Evolutionary conservation across 2,888 invertebrate species (phyloP).

Genomic region (Napeogenes sylphis): DNA sequence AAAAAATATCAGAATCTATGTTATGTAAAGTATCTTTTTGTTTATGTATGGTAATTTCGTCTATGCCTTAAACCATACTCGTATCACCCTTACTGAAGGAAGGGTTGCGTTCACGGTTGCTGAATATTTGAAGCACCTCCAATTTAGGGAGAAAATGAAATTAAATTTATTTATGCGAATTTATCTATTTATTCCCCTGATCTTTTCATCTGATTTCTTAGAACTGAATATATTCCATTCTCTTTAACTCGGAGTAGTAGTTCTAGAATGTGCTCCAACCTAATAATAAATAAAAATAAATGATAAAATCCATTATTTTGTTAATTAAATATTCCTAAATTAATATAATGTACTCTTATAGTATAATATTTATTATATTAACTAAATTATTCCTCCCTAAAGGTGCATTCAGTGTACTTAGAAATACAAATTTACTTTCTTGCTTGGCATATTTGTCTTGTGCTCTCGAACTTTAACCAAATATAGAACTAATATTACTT

Average conservation of each 20-base stretch:
- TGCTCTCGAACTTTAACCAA: conserved; percentile 60
- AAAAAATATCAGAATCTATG: too few relatives aligned
- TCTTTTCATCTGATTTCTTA: conserved; percentile 35
- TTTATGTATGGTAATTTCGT: conserved; percentile 13
- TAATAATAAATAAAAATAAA: too few relatives aligned
- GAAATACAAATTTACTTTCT: conserved; percentile 69
- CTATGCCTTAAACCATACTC: conserved; percentile 41
- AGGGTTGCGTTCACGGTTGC: conserved; percentile 75
- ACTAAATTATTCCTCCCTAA: conserved; percentile 49
- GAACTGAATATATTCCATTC: not conserved
- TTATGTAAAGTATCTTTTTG: too few relatives aligned
- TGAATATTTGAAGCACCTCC: conserved; percentile 75
- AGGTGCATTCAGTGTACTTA: conserved; percentile 71
- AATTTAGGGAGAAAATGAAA: conserved; percentile 72
- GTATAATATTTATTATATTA: not conserved
- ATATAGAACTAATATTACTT: conserved; percentile 55
- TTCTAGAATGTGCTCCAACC: not conserved
- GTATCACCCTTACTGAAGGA: conserved; percentile 66
- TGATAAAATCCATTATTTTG: too few relatives aligned
- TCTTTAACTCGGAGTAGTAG: too few relatives aligned
- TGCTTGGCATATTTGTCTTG: conserved; percentile 71
- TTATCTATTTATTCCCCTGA: conserved; percentile 62
- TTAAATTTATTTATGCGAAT: conserved; percentile 74
- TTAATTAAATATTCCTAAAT: too few relatives aligned
- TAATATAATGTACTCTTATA: too few relatives aligned